Evolutionary conservation across 1,140 invertebrate species (phyloP).

Genomic region (Copidosoma floridanum): DNA sequence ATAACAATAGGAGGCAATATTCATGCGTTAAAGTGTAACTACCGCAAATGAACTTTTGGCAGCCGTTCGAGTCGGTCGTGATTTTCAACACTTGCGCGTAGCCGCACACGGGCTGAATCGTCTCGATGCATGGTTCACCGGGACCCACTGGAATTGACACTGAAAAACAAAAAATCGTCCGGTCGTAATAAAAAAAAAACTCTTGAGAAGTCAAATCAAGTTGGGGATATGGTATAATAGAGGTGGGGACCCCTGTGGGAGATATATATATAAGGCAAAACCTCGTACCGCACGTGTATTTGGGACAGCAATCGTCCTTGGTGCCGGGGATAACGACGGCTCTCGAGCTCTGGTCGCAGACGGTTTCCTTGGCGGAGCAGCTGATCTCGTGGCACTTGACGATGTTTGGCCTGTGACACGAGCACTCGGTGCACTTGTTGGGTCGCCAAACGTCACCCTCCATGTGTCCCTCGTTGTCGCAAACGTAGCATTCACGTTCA

Average conservation of each 20-base stretch:
- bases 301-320: slow-evolving; percentile 65
- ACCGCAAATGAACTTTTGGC: slow-evolving; percentile 71
- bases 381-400: slow-evolving; percentile 61
- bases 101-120: slow-evolving; percentile 67
- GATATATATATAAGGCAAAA: not conserved
- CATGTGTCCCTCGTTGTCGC: slow-evolving; percentile 66
- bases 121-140: slow-evolving; percentile 65
- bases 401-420: slow-evolving; percentile 61
- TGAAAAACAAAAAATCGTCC: slow-evolving; percentile 8
- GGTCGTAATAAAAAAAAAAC: slow-evolving; percentile 8
- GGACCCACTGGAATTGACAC: not conserved
- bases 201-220: not conserved
- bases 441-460: slow-evolving; percentile 64
- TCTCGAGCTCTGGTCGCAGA: slow-evolving; percentile 59
- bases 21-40: no score
- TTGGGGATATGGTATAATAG: no score
- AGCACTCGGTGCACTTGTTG: slow-evolving; percentile 75
- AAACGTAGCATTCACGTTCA: slow-evolving; percentile 60
- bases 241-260: no score
- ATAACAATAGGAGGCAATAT: no score
- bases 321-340: slow-evolving; percentile 58
- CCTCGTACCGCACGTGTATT: slow-evolving; percentile 64
- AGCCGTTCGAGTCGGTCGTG: slow-evolving; percentile 61
- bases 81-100: slow-evolving; percentile 68
- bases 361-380: slow-evolving; percentile 61